A percentile compares a stretch with the other conserved stretches of the same genome.
Conservation (phyloP, 2,797 vertebrate genomes). For the Lycodopsis pacificus region DNA sequence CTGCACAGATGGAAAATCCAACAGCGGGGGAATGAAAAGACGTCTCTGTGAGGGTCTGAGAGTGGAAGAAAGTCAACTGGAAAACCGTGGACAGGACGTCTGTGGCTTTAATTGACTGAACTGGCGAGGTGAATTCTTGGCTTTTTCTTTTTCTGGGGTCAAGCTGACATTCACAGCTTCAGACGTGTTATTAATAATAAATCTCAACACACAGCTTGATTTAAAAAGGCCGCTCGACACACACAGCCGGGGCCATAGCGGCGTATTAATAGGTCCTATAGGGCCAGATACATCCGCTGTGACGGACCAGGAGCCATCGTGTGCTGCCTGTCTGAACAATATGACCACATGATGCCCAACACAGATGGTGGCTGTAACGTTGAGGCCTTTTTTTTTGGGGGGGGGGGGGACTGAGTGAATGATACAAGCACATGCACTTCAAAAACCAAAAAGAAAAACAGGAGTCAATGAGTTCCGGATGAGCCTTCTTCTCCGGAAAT, state of each 20-base stretch:
- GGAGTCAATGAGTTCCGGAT: slow-evolving; percentile 6
- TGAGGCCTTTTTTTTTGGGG: not conserved
- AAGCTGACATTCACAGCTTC: slow-evolving; percentile 28
- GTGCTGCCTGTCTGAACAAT: slow-evolving; percentile 66
- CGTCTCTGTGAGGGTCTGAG: slow-evolving; percentile 70
- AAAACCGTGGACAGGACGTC: slow-evolving; percentile 43
- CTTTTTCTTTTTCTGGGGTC: not conserved
- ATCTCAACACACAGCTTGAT: not conserved
- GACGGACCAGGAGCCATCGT: slow-evolving; percentile 61
- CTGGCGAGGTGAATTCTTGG: slow-evolving; percentile 46
- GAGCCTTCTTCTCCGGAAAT: slow-evolving; percentile 26
- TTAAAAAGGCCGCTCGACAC: too few species aligned
- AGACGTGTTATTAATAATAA: slow-evolving; percentile 11
- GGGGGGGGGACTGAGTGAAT: slow-evolving; percentile 11
- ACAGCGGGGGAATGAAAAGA: slow-evolving; percentile 80
- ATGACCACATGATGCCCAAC: slow-evolving; percentile 78
- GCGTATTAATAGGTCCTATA: slow-evolving; percentile 53
- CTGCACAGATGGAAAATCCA: slow-evolving; percentile 80
- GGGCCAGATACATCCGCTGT: slow-evolving; percentile 62
- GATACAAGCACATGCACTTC: slow-evolving; percentile 61
- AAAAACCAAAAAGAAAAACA: not conserved
- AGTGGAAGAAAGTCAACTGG: slow-evolving; percentile 66
- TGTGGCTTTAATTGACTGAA: slow-evolving; percentile 54
- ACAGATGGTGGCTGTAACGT: slow-evolving; percentile 71
- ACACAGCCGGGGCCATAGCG: not conserved